These are phyloP conservation scores for Tetragnatha versicolor DNA, from an alignment of 1,140 invertebrate genomes.

Conservation along the genomic window DNA sequence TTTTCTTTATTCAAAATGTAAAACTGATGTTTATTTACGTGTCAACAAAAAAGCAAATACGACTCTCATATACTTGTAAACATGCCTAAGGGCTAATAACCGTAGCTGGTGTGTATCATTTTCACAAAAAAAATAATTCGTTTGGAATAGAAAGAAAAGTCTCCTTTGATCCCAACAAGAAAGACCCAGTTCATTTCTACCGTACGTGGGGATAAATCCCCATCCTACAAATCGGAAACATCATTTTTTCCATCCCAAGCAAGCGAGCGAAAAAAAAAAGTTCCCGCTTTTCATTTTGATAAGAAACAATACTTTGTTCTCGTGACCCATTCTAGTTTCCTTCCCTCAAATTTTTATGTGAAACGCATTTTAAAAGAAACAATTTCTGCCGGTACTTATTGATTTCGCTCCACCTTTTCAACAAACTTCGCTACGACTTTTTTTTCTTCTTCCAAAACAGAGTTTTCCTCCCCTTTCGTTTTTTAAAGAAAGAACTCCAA, in stretches of 20 bases:
- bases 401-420: constrained; percentile 23
- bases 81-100: too few relatives aligned
- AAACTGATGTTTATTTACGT: too few relatives aligned
- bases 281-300: constrained; percentile 29
- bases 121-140: too few relatives aligned
- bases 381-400: constrained; percentile 11
- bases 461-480: constrained; percentile 16
- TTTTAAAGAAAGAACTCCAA: constrained; percentile 11
- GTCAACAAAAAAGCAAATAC: too few relatives aligned
- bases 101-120: too few relatives aligned
- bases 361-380: constrained; percentile 25
- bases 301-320: constrained; percentile 23
- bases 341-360: constrained; percentile 29
- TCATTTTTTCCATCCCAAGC: background rate
- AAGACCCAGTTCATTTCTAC: too few relatives aligned
- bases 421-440: background rate
- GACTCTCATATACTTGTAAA: too few relatives aligned
- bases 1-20: too few relatives aligned
- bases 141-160: too few relatives aligned
- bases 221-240: constrained; percentile 5
- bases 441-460: background rate
- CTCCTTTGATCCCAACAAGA: too few relatives aligned
- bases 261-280: too few relatives aligned
- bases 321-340: constrained; percentile 15
- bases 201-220: too few relatives aligned